Evolutionary conservation across 2,888 invertebrate species (phyloP).

Genomic region (Athalia rosae): DNA sequence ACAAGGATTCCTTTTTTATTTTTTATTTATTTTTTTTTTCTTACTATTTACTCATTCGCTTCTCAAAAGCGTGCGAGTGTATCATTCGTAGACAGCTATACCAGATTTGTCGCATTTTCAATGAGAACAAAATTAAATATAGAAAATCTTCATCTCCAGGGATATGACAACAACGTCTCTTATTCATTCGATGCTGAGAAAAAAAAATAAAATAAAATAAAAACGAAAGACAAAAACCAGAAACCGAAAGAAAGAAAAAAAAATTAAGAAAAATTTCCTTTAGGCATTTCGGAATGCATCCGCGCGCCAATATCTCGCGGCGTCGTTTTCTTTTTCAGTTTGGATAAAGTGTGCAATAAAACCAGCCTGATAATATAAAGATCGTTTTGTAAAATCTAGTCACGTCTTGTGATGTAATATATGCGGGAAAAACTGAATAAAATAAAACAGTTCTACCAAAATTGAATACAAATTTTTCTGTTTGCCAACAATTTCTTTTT

Average conservation of each 20-base stretch:
- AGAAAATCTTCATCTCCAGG: too few species aligned
- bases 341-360: conserved; percentile 54
- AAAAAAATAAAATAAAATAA: background rate
- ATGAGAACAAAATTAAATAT: too few species aligned
- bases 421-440: conserved; percentile 60
- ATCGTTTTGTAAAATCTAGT: conserved; percentile 56
- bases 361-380: conserved; percentile 62
- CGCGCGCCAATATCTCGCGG: conserved; percentile 7
- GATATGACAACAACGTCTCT: too few species aligned
- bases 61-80: too few species aligned
- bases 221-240: background rate
- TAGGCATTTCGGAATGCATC: conserved; percentile 12
- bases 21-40: too few species aligned
- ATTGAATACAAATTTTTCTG: conserved; percentile 65
- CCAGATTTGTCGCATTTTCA: too few species aligned
- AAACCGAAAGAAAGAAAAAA: background rate
- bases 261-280: background rate
- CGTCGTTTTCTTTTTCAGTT: conserved; percentile 42
- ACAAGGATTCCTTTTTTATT: too few species aligned
- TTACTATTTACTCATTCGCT: too few species aligned
- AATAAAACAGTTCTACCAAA: conserved; percentile 64
- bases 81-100: too few species aligned
- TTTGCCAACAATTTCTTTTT: conserved; percentile 26
- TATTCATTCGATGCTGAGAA: background rate
- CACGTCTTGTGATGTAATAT: conserved; percentile 61